These are phyloP conservation scores for Ctenosaura bakeri DNA, from an alignment of 2,797 vertebrate species.

Conservation along the genomic window DNA sequence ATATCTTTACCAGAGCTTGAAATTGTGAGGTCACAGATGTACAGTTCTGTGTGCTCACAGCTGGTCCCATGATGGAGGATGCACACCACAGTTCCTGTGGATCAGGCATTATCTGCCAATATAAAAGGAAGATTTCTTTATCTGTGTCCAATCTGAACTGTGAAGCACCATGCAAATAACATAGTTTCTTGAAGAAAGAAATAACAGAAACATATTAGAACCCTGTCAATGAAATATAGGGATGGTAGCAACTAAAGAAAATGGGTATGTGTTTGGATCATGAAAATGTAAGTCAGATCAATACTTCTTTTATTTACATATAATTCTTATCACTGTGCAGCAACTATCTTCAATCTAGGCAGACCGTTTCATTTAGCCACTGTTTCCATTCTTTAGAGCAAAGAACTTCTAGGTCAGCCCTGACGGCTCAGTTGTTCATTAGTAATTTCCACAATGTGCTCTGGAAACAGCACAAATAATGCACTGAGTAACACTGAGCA, in stretches of 20 bases:
- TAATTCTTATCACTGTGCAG: background rate
- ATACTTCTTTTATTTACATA: background rate
- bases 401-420: background rate
- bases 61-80: background rate
- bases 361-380: background rate
- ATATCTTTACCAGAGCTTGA: background rate
- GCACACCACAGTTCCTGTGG: fast-evolving
- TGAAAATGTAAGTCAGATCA: background rate
- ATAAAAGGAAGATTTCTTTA: background rate
- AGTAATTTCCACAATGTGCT: background rate
- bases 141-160: background rate
- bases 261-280: background rate
- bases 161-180: background rate
- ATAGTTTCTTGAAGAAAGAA: too few relatives aligned
- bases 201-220: background rate
- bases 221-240: background rate
- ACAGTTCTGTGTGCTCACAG: background rate
- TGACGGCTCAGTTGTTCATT: background rate
- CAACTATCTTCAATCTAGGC: background rate
- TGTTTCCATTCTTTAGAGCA: background rate
- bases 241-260: background rate
- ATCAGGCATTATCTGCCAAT: background rate
- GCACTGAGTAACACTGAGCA: background rate
- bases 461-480: background rate
- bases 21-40: constrained; percentile 49